Evolutionary conservation across 1,140 invertebrate species (phyloP), one percentile per base, ranked within the genome.

Genomic region (Spodoptera litura): DNA sequence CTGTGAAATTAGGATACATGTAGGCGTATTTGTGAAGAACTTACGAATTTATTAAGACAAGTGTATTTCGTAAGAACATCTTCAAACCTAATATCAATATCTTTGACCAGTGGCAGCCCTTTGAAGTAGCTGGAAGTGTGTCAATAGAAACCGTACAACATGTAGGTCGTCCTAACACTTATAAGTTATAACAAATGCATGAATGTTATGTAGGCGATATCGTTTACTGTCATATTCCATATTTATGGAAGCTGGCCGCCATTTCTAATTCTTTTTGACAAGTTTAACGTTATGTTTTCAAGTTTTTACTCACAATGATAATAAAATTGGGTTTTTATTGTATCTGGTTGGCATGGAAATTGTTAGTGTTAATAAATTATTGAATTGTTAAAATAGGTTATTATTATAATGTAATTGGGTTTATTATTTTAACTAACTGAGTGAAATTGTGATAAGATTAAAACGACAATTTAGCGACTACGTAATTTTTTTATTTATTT

Each of bases 21-120:
- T 44, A 51, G 35, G 62, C n/a, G 35, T 15, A 38, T 49, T 49
- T 20, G 10, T 20, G 62, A 66, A 49, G 38, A 15, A 25, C 38
- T 20, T 31, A 58, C 56, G 11, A 20, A 20, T 15, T 38, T 20
- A 38, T 64, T 35, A n/a, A 20, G 20, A 20, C 20, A 20, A n/a
- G n/a, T 11, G 13, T 62, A 11, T 62, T 15, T 64, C 35, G 13
- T 64, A 44, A 38, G 10, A 49, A 66, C 38, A 49, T 66, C 62
- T 66, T 66, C n/a, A 66, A 66, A 15, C 10, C 62, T 66, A 66
- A 66, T 66, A 44, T 20, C 15, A 66, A 66, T 66, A 66, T 25
- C 38, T 64, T 64, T 64, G 62, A 66, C 62, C 62, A 61, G 62
- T 66, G n/a, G 49, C 62, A 49, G 62, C 62, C 38, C 62, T 49